A percentile compares a stretch with the other conserved stretches of the same genome.
Conservation (phyloP, 2,797 vertebrate genomes). For the Nothura maculosa region DNA sequence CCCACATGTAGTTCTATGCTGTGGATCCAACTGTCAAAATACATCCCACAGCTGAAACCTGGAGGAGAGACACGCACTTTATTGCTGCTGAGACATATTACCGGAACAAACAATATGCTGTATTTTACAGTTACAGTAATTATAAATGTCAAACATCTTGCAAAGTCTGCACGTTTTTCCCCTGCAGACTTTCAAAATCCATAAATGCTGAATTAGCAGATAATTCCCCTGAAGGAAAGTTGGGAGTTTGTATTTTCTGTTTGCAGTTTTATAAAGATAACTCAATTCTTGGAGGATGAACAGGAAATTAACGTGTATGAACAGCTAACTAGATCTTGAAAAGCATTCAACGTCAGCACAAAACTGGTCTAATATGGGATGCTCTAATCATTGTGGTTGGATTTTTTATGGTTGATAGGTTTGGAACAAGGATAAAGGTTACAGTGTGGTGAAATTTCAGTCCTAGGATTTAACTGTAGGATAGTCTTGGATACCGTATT, state of each 20-base stretch:
- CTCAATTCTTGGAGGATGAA: not conserved
- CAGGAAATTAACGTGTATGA: not conserved
- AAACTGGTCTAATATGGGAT: not conserved
- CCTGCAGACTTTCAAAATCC: not conserved
- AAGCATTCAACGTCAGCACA: not conserved
- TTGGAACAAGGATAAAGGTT: not conserved
- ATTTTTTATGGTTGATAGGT: not conserved
- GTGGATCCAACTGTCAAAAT: constrained; percentile 50
- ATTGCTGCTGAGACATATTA: not conserved
- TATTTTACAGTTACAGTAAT: not conserved
- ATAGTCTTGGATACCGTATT: not conserved
- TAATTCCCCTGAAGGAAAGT: not conserved
- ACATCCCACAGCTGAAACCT: constrained; percentile 48
- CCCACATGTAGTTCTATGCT: not conserved
- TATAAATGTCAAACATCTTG: not conserved
- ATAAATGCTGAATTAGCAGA: not conserved
- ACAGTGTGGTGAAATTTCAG: not conserved
- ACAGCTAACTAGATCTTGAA: not conserved
- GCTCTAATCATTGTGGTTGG: not conserved
- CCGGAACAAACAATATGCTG: not conserved
- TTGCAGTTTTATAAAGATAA: not conserved
- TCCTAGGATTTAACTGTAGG: not conserved
- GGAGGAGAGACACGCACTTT: not conserved
- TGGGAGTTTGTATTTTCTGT: not conserved
- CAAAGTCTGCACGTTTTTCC: not conserved